Evolutionary conservation across 2,888 invertebrate species (phyloP), one percentile per base, ranked within the genome.

Genomic region (Apodemia mormo): DNA sequence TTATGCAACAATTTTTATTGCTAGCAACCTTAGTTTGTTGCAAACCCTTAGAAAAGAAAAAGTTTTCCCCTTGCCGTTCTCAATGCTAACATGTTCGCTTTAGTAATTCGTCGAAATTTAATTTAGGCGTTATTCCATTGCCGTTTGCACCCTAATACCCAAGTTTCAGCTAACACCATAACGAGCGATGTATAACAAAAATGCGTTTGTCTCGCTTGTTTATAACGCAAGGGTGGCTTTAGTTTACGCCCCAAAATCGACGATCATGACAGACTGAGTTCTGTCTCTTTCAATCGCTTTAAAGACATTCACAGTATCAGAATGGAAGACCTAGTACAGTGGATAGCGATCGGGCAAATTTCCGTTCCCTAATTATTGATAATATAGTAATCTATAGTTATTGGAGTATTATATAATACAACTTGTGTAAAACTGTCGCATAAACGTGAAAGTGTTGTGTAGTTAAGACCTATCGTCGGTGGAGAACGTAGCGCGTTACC

Each of bases 401-500:
- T 58, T 58, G 12, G 29, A 12, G 58, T 33, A 30, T 56, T 58
- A 6, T 58, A 45, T 45, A 45, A 45, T 12, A 12, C 45, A 14
- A 14, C 30, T 30, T 58, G 58, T 58, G 58, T 29, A 33, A 12
- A 29, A 29, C 37, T 52, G 68, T 52, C 69, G 66, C 68, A 68
- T 70, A 77, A 76, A 76, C 77, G 84, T 82, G 79, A 83, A 85
- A 83, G 85, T 85, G 83, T 81, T 79, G 79, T 79, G 81, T 82
- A 81, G 79, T 81, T 79, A 81, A 80, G 81, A 79, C 85, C 81
- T 83, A 81, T 76, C 84, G 84, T 82, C 85, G 79, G 82, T 83
- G 81, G 81, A 82, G 81, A 78, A 77, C 82, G 86, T 87, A 86
- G 84, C 87, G 87, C 87, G 89, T 88, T 88, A 87, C 87, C 87